phyloP scores from a whole-genome alignment of 2,797 vertebrate genomes.

The Hyperoplus lanceolatus region DNA sequence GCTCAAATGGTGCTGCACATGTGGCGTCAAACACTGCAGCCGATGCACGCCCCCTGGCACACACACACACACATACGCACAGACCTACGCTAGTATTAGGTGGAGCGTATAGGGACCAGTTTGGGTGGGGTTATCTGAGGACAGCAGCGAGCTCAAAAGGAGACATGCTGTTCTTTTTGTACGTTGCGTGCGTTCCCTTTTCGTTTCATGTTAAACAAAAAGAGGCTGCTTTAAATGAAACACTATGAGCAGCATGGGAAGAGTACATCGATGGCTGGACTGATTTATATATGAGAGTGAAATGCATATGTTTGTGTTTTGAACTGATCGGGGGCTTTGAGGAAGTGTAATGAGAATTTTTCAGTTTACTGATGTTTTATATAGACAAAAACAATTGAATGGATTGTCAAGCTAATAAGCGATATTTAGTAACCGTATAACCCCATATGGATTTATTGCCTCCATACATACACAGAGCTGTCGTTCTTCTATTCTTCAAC shows the following conservation, averaged over 20 bases:
- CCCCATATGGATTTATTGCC: no score
- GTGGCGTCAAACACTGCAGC: neutral
- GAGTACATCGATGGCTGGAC: no score
- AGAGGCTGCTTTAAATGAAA: neutral
- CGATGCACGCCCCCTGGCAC: neutral
- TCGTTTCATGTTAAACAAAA: neutral
- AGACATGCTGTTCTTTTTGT: slow-evolving; percentile 4
- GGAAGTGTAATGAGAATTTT: neutral
- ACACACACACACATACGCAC: neutral
- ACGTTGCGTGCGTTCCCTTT: slow-evolving; percentile 7
- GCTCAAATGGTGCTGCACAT: neutral
- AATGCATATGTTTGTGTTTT: neutral
- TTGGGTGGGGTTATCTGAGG: slow-evolving; percentile 43
- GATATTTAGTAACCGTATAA: no score
- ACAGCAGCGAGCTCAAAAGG: slow-evolving; percentile 23
- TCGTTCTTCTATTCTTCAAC: neutral
- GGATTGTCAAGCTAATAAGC: neutral
- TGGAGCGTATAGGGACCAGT: neutral
- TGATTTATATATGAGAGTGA: neutral
- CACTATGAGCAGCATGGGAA: neutral
- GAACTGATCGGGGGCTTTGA: neutral
- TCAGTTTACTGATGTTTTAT: slow-evolving; percentile 1
- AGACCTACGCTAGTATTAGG: neutral
- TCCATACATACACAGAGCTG: neutral
- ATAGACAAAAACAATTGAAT: neutral